Evolutionary conservation across 2,888 invertebrate genomes (phyloP).

Genomic region (Capitulum mitella): DNA sequence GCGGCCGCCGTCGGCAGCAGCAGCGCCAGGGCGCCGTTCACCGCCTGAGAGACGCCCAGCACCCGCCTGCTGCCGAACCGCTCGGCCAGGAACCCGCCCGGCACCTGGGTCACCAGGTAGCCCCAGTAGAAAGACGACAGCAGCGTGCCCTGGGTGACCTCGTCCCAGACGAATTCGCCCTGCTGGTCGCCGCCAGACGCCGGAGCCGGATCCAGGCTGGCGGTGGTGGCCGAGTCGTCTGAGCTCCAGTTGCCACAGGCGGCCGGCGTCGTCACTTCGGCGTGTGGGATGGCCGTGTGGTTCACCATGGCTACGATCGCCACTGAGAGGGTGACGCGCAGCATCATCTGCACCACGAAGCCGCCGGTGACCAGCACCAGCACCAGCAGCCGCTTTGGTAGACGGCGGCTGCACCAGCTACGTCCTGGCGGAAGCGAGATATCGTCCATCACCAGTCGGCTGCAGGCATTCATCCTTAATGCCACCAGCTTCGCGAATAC

Average conservation of each 20-base stretch:
- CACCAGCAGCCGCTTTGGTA: too few relatives aligned
- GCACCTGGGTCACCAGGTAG: not conserved
- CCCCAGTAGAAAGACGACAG: slow-evolving; percentile 17
- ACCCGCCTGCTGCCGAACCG: not conserved
- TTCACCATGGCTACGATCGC: not conserved
- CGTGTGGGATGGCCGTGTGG: not conserved
- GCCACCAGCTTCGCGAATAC: too few relatives aligned
- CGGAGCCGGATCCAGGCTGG: not conserved
- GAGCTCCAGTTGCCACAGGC: not conserved
- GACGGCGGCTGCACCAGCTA: too few relatives aligned
- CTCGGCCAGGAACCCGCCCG: not conserved
- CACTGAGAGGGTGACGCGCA: not conserved
- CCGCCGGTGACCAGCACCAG: too few relatives aligned
- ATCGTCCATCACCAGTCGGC: too few relatives aligned
- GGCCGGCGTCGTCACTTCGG: not conserved
- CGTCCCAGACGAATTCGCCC: not conserved
- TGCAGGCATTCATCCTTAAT: too few relatives aligned
- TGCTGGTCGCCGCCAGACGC: not conserved
- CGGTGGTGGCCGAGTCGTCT: not conserved
- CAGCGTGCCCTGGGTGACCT: not conserved
- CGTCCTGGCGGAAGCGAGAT: too few relatives aligned
- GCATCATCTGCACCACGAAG: not conserved
- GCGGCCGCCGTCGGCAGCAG: not conserved
- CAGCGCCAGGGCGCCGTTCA: not conserved
- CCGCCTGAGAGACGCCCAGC: not conserved